Conservation (phyloP, 37 sponge, comb jelly and placozoan genomes). For the Theonella swinhoei region DNA sequence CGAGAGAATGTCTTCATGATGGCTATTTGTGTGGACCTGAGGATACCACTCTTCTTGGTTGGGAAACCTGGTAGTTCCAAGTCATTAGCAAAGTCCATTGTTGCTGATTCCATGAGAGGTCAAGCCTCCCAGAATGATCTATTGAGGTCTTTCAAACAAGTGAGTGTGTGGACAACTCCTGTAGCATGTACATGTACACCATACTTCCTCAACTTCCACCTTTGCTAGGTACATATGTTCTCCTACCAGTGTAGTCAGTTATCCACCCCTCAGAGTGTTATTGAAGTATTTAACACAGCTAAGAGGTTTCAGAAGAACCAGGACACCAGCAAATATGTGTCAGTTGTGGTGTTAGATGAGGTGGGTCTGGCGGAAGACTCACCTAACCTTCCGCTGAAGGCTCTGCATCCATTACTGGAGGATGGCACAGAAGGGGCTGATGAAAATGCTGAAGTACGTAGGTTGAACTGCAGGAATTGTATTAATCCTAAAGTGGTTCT, state of each 20-base stretch:
- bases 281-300: slow-evolving; percentile 72
- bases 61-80: slow-evolving; percentile 99
- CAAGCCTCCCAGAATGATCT: slow-evolving; percentile 25
- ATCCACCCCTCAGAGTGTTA: slow-evolving; percentile 84
- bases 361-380: slow-evolving; percentile 95
- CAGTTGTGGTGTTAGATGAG: slow-evolving; percentile 93
- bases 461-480: too few species aligned
- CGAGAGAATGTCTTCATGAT: slow-evolving; percentile 99
- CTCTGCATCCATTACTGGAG: slow-evolving; percentile 88
- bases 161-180: neutral
- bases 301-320: slow-evolving; percentile 53
- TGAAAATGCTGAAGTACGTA: slow-evolving; percentile 3
- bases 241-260: slow-evolving; percentile 94
- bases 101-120: slow-evolving; percentile 87
- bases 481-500: too few species aligned
- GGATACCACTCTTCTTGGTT: slow-evolving; percentile 97
- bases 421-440: slow-evolving; percentile 82
- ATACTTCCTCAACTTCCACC: neutral
- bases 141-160: slow-evolving; percentile 61
- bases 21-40: slow-evolving; percentile 93
- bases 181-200: neutral
- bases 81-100: slow-evolving; percentile 89
- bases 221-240: slow-evolving; percentile 68
- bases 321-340: slow-evolving; percentile 49
- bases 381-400: slow-evolving; percentile 86